Evolutionary conservation across 2,797 vertebrate species (phyloP).

Genomic region (Enteromius afrohamiltoni): DNA sequence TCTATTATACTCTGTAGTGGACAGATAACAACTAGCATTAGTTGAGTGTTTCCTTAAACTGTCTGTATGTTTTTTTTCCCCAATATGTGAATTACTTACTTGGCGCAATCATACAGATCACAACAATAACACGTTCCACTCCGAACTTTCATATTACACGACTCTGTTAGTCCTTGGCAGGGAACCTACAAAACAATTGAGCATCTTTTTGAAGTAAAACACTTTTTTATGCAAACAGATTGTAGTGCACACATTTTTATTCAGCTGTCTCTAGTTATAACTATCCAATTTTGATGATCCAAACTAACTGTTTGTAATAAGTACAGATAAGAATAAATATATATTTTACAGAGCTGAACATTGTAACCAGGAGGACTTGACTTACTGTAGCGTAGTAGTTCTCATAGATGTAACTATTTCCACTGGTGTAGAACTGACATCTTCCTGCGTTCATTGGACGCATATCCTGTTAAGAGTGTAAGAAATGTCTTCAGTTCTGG

Average conservation of each 20-base stretch:
- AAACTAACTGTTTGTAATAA: not conserved
- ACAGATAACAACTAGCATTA: not conserved
- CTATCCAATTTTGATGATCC: not conserved
- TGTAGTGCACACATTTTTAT: not conserved
- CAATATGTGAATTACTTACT: conserved; percentile 66
- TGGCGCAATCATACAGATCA: conserved; percentile 79
- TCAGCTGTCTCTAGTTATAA: not conserved
- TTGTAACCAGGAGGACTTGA: not conserved
- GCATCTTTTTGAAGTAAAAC: not conserved
- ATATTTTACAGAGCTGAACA: not conserved
- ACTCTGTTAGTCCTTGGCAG: conserved; percentile 71
- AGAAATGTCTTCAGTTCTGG: not conserved
- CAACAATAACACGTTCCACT: conserved; percentile 82
- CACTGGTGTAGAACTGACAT: conserved; percentile 78
- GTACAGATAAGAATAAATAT: not conserved
- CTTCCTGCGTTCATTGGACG: conserved; percentile 74
- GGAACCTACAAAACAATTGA: conserved; percentile 66
- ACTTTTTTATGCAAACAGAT: not conserved
- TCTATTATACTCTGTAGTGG: not conserved
- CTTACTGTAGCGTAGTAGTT: conserved; percentile 75
- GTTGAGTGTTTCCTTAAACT: not conserved
- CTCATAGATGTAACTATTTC: conserved; percentile 75
- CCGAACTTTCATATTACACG: conserved; percentile 71
- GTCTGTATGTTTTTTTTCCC: not conserved
- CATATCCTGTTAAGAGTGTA: conserved; percentile 68